These are phyloP conservation scores for Drosophila heteroneura DNA, from an alignment of 2,888 invertebrate genomes.

Conservation along the genomic window DNA sequence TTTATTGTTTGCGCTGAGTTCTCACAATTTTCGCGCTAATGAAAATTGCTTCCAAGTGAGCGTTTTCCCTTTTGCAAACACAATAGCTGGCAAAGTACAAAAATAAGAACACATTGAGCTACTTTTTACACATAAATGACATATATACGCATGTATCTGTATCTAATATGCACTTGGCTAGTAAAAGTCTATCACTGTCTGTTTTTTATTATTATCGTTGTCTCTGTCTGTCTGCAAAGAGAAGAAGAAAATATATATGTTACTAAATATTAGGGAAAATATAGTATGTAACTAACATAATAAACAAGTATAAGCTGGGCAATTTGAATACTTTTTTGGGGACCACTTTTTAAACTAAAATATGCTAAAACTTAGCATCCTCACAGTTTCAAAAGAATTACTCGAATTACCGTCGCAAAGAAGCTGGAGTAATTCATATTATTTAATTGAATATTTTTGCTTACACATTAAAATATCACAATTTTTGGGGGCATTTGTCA, in stretches of 20 bases:
- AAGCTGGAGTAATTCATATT: too few relatives aligned
- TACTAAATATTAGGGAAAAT: neutral
- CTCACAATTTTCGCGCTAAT: slow-evolving; percentile 64
- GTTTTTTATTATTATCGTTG: slow-evolving; percentile 9
- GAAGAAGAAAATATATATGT: slow-evolving; percentile 21
- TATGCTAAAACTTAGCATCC: neutral
- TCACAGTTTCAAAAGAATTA: neutral
- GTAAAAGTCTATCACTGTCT: slow-evolving; percentile 32
- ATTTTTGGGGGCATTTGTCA: too few relatives aligned
- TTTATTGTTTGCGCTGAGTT: neutral
- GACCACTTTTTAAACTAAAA: neutral
- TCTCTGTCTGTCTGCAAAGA: slow-evolving; percentile 34
- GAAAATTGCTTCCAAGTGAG: slow-evolving; percentile 68
- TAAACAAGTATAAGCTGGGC: neutral
- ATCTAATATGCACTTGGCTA: neutral
- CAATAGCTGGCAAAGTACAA: slow-evolving; percentile 20
- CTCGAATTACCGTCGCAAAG: neutral
- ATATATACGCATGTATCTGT: slow-evolving; percentile 3
- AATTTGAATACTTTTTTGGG: neutral
- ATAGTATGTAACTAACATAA: too few relatives aligned
- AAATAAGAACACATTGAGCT: slow-evolving; percentile 21
- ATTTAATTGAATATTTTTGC: too few relatives aligned
- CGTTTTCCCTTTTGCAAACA: slow-evolving; percentile 45
- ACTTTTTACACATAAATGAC: slow-evolving; percentile 50
- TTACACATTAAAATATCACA: too few relatives aligned